These are phyloP conservation scores for Xiphophorus couchianus DNA, from an alignment of 2,113 vertebrate genomes.

Conservation along the genomic window DNA sequence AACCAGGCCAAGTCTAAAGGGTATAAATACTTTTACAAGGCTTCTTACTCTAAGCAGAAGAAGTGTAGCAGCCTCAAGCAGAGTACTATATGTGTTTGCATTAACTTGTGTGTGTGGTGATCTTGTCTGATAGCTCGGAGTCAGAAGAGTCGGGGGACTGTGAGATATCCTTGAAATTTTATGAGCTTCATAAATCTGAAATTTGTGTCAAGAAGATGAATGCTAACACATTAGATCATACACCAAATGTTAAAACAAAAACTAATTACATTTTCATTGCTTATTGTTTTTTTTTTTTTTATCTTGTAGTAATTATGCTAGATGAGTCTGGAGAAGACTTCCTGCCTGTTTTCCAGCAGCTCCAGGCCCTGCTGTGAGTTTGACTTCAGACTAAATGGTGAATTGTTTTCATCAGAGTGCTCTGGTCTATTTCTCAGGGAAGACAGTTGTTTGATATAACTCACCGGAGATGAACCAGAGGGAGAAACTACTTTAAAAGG, in stretches of 20 bases:
- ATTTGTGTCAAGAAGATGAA: conserved; percentile 4
- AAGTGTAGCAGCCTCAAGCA: not conserved
- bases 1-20: no score
- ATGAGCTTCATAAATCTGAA: not conserved
- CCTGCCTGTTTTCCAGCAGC: not conserved
- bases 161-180: not conserved
- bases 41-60: not conserved
- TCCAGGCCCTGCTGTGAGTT: not conserved
- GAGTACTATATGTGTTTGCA: not conserved
- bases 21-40: not conserved
- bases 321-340: not conserved
- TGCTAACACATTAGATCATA: not conserved
- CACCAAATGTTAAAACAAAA: not conserved
- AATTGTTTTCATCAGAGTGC: conserved; percentile 2
- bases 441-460: not conserved
- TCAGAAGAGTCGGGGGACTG: not conserved
- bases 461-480: conserved; percentile 19
- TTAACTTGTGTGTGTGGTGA: not conserved
- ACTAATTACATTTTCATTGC: not conserved
- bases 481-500: conserved; percentile 4
- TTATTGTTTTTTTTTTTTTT: not conserved
- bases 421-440: conserved; percentile 15
- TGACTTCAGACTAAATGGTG: not conserved
- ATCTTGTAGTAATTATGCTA: not conserved
- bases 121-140: not conserved